A percentile compares a stretch with the other conserved stretches of the same genome.
These are phyloP conservation scores for Tolypeutes matacus DNA, from an alignment of 2,797 vertebrate species.

Conservation along the genomic window DNA sequence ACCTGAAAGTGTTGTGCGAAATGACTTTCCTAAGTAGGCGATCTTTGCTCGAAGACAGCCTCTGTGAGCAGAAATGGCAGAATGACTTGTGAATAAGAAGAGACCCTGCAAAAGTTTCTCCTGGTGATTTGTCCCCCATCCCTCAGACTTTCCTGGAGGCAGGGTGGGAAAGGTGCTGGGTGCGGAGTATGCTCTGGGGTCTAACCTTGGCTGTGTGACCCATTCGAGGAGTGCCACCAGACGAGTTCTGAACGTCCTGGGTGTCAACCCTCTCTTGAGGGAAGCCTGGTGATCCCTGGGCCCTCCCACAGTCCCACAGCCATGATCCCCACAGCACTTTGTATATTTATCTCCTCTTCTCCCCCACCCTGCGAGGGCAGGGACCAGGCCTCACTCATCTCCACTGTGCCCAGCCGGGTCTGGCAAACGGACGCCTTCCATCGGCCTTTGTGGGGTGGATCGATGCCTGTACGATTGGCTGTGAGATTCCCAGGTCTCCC, in stretches of 20 bases:
- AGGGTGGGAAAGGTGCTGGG: too few species aligned
- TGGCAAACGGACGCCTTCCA: not conserved
- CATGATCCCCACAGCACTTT: not conserved
- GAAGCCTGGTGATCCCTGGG: not conserved
- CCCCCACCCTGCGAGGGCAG: not conserved
- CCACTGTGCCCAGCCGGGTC: too few species aligned
- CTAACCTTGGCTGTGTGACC: not conserved
- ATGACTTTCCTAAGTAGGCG: not conserved
- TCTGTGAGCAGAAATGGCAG: not conserved
- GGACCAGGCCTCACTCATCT: not conserved
- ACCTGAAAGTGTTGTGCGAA: not conserved
- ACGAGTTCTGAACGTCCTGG: not conserved
- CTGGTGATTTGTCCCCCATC: not conserved
- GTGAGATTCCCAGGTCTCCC: not conserved
- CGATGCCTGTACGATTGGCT: fast-evolving
- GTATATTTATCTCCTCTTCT: not conserved
- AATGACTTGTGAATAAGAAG: not conserved
- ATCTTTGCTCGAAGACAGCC: not conserved
- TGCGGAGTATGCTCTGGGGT: not conserved
- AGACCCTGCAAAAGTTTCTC: not conserved
- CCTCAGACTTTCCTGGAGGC: not conserved
- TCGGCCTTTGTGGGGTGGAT: not conserved
- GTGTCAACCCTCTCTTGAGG: not conserved
- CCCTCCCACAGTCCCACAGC: not conserved
- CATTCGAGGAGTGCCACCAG: not conserved